Evolutionary conservation across 35 echinoderm and acorn worm genomes (phyloP).

Genomic region (Heliocidaris erythrogramma): DNA sequence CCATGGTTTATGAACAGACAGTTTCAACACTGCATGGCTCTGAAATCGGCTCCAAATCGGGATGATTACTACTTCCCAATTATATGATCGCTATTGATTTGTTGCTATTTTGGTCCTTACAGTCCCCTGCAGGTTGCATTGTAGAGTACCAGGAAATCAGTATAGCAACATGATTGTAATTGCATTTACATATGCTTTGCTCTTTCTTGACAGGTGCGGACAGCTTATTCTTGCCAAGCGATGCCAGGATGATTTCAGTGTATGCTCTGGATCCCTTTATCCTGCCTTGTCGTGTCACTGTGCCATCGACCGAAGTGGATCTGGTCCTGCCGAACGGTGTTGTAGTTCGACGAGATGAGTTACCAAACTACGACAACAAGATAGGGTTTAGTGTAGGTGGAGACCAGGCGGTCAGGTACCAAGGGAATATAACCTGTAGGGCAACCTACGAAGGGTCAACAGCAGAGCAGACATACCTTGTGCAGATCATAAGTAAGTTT

Average conservation of each 20-base stretch:
- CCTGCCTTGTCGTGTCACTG: constrained; percentile 5
- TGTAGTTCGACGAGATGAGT: neutral
- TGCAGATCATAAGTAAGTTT: constrained; percentile 20
- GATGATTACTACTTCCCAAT: too few relatives aligned
- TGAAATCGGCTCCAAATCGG: too few relatives aligned
- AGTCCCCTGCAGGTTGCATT: too few relatives aligned
- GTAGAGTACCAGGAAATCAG: too few relatives aligned
- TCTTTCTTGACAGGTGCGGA: neutral
- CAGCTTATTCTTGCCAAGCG: constrained; percentile 27
- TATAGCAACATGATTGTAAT: too few relatives aligned
- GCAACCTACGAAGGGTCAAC: neutral
- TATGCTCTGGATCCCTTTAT: neutral
- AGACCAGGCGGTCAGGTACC: neutral
- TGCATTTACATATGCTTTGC: neutral
- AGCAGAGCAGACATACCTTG: neutral
- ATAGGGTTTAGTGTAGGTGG: neutral
- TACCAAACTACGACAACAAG: neutral
- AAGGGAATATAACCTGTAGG: neutral
- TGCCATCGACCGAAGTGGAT: neutral
- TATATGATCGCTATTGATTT: too few relatives aligned
- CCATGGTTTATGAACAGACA: too few relatives aligned
- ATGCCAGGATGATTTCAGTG: neutral
- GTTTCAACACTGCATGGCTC: too few relatives aligned
- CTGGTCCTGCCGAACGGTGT: neutral
- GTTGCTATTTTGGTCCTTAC: too few relatives aligned